Evolutionary conservation across 2,888 invertebrate genomes (phyloP), one percentile per base, ranked within the genome.

Genomic region (Scrobipalpa atriplicella): DNA sequence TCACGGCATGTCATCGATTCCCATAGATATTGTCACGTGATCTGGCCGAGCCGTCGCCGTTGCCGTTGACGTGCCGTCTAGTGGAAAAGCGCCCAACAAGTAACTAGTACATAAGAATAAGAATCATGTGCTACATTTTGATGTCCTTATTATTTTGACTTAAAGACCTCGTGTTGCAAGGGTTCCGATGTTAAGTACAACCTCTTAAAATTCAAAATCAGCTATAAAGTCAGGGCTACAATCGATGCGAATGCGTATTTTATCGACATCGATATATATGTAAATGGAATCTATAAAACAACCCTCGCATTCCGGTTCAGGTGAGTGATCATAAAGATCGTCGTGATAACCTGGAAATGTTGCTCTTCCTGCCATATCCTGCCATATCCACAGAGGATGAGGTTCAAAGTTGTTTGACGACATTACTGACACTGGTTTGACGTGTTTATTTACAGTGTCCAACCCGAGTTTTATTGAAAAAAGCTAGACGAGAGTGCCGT

Each of bases 281-380:
- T 39, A 60, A 60, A 60, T 60, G 9, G 60, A 16, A 16, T 16
- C 60, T 36, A 36, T 36, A 36, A 60, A 60, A 39, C 60, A 38
- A 38, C 60, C 60, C 60, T 36, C 21, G 54, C 11, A 29, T 56
- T 56, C 54, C 54, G 74, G 69, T 72, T 75, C 80, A 85, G 84
- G 82, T 85, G 81, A 83, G 78, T 81, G 81, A 73, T 81, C 78
- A 81, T 82, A 83, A 84, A 85, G 81, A 83, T 79, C 77, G 73
- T 73, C 77, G 70, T 78, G 81, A 80, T 83, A 85, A 83, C 60
- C 80, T 81, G 63, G 62, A 62, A 82, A 81, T 82, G 83, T 81
- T 82, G 77, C 78, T 79, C 77, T 76, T 60, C 29, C 54, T 21
- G 54, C 21, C 29, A 21, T 56, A 21, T 56, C 21, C 54, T 5